These are phyloP conservation scores for Aythya baeri DNA, from an alignment of 2,113 vertebrate genomes.

Conservation along the genomic window DNA sequence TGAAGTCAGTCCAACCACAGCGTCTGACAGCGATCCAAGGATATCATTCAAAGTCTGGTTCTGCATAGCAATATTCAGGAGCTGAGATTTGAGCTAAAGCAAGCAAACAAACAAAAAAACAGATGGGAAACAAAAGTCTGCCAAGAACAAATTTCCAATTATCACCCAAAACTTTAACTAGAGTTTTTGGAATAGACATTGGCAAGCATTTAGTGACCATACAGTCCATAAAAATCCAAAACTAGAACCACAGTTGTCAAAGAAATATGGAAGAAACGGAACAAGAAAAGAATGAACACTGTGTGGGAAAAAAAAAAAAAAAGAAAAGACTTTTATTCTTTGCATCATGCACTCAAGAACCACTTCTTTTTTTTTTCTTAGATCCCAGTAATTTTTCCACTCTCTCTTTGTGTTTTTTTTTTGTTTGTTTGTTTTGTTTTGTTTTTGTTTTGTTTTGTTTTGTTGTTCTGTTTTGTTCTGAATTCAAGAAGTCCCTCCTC, in stretches of 20 bases:
- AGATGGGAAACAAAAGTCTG: background rate
- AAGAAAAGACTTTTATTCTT: background rate
- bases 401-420: background rate
- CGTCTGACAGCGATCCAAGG: constrained; percentile 82
- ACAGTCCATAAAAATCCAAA: background rate
- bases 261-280: constrained; percentile 5
- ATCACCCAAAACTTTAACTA: background rate
- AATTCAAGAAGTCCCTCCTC: background rate
- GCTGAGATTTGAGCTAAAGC: constrained; percentile 80
- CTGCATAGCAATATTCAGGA: constrained; percentile 75
- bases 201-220: background rate
- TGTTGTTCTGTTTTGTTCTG: background rate
- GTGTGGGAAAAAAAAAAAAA: background rate
- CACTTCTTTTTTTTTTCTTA: background rate
- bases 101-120: background rate
- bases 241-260: background rate
- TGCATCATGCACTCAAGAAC: background rate
- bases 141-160: background rate
- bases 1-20: constrained; percentile 76
- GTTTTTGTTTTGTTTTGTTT: background rate
- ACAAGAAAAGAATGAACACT: background rate
- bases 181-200: background rate
- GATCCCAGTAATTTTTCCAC: background rate
- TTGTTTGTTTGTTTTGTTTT: background rate
- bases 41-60: constrained; percentile 83